Evolutionary conservation across 2,888 invertebrate species (phyloP), one percentile per base, ranked within the genome.

Genomic region (Argyresthia goedartella): DNA sequence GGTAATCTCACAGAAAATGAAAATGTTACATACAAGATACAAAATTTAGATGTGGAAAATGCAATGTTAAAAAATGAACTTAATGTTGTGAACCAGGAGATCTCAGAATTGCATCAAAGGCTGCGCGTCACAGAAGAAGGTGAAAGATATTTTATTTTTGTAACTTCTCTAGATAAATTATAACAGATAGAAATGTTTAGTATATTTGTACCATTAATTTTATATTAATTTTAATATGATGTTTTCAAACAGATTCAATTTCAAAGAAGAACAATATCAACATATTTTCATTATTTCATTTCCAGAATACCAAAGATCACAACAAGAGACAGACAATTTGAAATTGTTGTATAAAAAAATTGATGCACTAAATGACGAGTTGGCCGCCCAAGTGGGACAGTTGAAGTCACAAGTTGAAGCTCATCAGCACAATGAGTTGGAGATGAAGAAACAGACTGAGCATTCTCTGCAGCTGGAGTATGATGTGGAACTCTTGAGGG

Each of bases 41-140:
- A 84, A 66, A 79, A 81, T 61, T 67, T 82, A 54, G 81, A 81
- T 62, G 70, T 84, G 10, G 85, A 85, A 62, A 86, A 86, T 68
- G 72, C 75, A 3, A 81, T 85, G 81, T 62, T 85, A 56, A 84
- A 78, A 64, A 85, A 81, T 65, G 85, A 86, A 65, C 69, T 84
- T 4, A 80, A 78, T 63, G 78, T 81, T 0, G 67, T 81, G 63
- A 81, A 82, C 53, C 66, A 66, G 57, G 85, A 86, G 64, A 65
- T 82, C 1, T 60, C 73, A 36, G 76, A 81, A 51, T 60, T 85
- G 59, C 60, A 80, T 36, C 69, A 71, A 4, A 71, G 69, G 47
- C 62, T 82, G 41, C 64, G 65, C 16, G 68, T 56, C 58, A 68
- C 76, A 15, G 80, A 85, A 65, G 78, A 82, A 65, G 84, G 85